Conservation (phyloP, 1,140 invertebrate genomes). For the Ganaspis sp. region DNA sequence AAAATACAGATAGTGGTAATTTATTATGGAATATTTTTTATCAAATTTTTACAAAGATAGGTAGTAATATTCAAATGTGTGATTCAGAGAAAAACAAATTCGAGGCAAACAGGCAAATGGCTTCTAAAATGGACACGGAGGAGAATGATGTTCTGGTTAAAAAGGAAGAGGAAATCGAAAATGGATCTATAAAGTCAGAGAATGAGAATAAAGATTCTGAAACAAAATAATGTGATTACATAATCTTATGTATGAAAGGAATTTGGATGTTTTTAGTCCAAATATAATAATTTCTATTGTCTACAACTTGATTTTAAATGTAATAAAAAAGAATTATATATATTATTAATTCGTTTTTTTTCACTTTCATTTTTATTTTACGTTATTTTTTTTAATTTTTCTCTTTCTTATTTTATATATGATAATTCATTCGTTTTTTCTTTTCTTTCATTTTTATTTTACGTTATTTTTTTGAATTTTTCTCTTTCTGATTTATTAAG, state of each 20-base stretch:
- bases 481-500: too few species aligned
- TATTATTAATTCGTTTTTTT: not conserved
- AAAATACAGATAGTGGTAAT: too few species aligned
- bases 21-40: too few species aligned
- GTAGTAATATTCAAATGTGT: slow-evolving; percentile 36
- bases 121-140: slow-evolving; percentile 41
- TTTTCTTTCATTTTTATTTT: not conserved
- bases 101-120: slow-evolving; percentile 61
- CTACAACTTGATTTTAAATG: not conserved
- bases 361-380: not conserved
- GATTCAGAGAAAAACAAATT: slow-evolving; percentile 72
- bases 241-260: slow-evolving; percentile 41
- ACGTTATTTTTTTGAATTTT: too few species aligned
- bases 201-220: slow-evolving; percentile 42
- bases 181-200: slow-evolving; percentile 30
- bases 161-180: slow-evolving; percentile 40
- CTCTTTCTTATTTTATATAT: too few species aligned
- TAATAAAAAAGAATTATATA: not conserved
- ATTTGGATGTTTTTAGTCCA: slow-evolving; percentile 42
- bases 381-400: too few species aligned
- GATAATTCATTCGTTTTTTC: not conserved
- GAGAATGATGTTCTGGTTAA: slow-evolving; percentile 40
- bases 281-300: not conserved
- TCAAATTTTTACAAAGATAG: too few species aligned
- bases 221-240: slow-evolving; percentile 39